These are phyloP conservation scores for Catagonus wagneri DNA, from an alignment of 2,113 vertebrate genomes.

Conservation along the genomic window DNA sequence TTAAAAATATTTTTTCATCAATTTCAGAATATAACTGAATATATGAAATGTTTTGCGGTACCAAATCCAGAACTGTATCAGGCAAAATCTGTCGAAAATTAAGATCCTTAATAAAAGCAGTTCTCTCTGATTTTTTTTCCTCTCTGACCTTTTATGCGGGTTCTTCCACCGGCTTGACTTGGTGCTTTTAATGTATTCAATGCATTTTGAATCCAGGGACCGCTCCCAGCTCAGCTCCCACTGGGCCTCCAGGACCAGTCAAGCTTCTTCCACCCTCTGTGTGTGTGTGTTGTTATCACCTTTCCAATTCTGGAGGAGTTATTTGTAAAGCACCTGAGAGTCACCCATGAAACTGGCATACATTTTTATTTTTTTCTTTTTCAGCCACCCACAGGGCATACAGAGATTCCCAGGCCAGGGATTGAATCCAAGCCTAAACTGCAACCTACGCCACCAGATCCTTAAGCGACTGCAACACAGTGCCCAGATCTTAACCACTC, in stretches of 20 bases:
- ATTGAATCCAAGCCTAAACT: too few species aligned
- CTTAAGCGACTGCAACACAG: too few species aligned
- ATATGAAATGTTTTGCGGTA: not conserved
- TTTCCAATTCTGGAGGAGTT: not conserved
- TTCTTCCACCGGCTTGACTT: not conserved
- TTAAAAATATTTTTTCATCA: slow-evolving; percentile 59
- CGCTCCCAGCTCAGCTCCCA: not conserved
- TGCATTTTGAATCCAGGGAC: not conserved
- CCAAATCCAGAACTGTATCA: not conserved
- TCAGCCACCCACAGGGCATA: too few species aligned
- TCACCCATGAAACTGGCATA: not conserved
- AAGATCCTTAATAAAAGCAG: slow-evolving; percentile 37
- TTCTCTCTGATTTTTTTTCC: not conserved
- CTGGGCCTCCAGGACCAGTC: not conserved
- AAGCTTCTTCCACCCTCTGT: not conserved
- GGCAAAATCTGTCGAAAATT: slow-evolving; percentile 56
- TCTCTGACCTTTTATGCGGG: not conserved
- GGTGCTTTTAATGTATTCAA: not conserved
- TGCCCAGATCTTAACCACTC: too few species aligned
- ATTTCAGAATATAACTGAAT: slow-evolving; percentile 36
- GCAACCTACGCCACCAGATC: too few species aligned
- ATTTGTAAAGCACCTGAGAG: not conserved
- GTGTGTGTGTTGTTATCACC: not conserved
- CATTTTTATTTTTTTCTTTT: not conserved
- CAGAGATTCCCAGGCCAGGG: too few species aligned